Percentiles rank a stretch among this genome's conserved stretches.
Conservation (phyloP, 2,888 invertebrate species). For the Balanococcus diminutus region DNA sequence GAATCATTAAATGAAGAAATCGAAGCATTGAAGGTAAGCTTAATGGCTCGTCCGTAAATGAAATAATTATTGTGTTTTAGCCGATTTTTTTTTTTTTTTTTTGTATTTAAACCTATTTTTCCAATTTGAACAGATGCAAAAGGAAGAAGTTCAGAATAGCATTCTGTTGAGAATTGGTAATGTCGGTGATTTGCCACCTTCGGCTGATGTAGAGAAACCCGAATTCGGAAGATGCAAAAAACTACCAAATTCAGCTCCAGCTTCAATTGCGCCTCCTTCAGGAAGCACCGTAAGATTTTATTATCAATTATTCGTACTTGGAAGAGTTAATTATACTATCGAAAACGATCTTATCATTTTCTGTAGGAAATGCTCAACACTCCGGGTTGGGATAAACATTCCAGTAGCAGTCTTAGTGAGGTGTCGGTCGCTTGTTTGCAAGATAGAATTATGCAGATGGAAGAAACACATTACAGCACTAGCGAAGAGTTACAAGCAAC, state of each 20-base stretch:
- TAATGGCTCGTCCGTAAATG: neutral
- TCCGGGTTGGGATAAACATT: slow-evolving; percentile 87
- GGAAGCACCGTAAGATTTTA: slow-evolving; percentile 54
- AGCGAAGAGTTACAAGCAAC: slow-evolving; percentile 93
- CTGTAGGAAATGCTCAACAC: slow-evolving; percentile 57
- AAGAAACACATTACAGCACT: slow-evolving; percentile 87
- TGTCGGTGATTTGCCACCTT: slow-evolving; percentile 47
- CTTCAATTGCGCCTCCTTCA: slow-evolving; percentile 69
- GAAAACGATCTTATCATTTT: too few species aligned
- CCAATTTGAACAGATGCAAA: slow-evolving; percentile 65
- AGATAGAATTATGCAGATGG: slow-evolving; percentile 91
- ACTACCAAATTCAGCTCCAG: slow-evolving; percentile 77
- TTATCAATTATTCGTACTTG: neutral
- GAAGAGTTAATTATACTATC: neutral
- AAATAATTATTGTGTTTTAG: too few species aligned
- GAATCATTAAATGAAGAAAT: slow-evolving; percentile 73
- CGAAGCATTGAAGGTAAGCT: slow-evolving; percentile 70
- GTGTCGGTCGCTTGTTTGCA: slow-evolving; percentile 90
- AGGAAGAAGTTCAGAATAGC: slow-evolving; percentile 69
- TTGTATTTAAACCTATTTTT: neutral
- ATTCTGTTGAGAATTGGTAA: slow-evolving; percentile 65
- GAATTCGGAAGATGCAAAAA: slow-evolving; percentile 49
- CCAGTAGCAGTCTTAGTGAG: slow-evolving; percentile 84
- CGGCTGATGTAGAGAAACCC: slow-evolving; percentile 45
- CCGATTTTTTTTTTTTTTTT: too few species aligned